Conservation (phyloP, 1,140 invertebrate species). For the Solen grandis region DNA sequence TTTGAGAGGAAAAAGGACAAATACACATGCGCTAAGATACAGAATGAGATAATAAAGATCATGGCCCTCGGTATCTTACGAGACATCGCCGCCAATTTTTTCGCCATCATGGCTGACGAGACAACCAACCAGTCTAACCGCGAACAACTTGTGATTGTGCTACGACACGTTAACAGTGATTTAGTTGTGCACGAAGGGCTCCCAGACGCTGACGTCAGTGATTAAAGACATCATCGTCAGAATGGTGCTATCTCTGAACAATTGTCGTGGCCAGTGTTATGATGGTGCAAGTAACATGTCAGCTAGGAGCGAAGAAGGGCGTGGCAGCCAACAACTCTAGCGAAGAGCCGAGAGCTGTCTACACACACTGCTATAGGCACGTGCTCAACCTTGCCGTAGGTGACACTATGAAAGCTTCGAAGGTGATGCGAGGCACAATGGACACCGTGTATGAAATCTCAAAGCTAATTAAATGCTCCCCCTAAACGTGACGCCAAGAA, state of each 20-base stretch:
- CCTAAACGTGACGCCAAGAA: constrained; percentile 5
- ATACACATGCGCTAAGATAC: constrained; percentile 26
- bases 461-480: constrained; percentile 32
- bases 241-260: constrained; percentile 9
- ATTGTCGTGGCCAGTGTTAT: constrained; percentile 47
- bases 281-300: constrained; percentile 40
- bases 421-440: constrained; percentile 22
- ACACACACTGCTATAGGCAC: constrained; percentile 40
- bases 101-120: constrained; percentile 47
- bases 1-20: constrained; percentile 24
- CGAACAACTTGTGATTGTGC: constrained; percentile 47
- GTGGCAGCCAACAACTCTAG: constrained; percentile 4
- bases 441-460: constrained; percentile 13
- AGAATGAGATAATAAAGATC: constrained; percentile 46
- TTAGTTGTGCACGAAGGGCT: neutral
- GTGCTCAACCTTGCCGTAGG: constrained; percentile 13
- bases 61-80: constrained; percentile 17
- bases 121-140: constrained; percentile 35
- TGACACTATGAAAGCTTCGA: constrained; percentile 23
- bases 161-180: constrained; percentile 26
- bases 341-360: neutral
- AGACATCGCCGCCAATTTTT: constrained; percentile 22
- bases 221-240: constrained; percentile 24
- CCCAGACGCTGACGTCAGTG: constrained; percentile 12
- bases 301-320: neutral